These are phyloP conservation scores for Lepidotrigona ventralis DNA, from an alignment of 1,140 invertebrate genomes.

Conservation along the genomic window DNA sequence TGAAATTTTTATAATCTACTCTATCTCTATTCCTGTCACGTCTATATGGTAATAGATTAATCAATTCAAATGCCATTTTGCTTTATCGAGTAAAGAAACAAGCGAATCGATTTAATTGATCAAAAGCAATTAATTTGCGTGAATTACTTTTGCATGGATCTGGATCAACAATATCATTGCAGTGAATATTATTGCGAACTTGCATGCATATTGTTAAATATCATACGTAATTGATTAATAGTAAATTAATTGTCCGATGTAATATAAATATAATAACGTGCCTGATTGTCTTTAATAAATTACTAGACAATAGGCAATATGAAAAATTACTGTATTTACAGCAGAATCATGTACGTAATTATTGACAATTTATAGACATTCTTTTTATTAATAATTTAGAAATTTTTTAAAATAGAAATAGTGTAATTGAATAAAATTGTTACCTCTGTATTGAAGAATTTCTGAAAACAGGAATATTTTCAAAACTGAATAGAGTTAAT, in stretches of 20 bases:
- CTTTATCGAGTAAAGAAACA: background rate
- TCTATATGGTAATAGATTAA: background rate
- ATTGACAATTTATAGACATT: no score
- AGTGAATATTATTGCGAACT: no score
- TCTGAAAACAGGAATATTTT: no score
- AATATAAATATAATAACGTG: background rate
- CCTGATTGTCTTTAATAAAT: background rate
- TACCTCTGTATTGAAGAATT: no score
- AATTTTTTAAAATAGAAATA: no score
- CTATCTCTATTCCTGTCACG: no score
- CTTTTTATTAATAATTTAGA: no score
- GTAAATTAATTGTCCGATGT: background rate
- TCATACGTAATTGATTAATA: background rate
- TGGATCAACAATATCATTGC: background rate
- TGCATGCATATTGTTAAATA: no score
- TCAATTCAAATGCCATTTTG: background rate
- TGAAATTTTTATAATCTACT: background rate
- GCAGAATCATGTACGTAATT: no score
- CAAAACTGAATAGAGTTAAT: no score
- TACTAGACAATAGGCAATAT: no score
- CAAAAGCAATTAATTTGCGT: background rate
- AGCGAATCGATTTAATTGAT: background rate
- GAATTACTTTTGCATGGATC: constrained; percentile 1
- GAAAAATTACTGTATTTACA: background rate
- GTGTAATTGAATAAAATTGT: no score